These are phyloP conservation scores for Zaprionus kolodkinae DNA, from an alignment of 1,140 invertebrate genomes.

Conservation along the genomic window DNA sequence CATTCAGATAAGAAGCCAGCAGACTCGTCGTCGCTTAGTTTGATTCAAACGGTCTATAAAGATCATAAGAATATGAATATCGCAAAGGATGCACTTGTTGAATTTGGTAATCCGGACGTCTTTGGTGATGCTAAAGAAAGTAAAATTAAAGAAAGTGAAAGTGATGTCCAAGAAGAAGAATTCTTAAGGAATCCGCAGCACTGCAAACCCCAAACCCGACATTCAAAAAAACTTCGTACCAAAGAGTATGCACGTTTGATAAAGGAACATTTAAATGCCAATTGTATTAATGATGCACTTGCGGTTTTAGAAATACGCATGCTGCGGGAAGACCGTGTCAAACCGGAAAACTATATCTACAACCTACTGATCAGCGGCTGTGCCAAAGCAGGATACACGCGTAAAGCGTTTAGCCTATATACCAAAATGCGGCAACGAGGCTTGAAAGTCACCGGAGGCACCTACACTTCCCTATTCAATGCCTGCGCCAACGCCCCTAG, in stretches of 20 bases:
- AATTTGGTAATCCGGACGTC: constrained; percentile 50
- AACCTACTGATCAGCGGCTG: constrained; percentile 92
- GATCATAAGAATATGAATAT: not conserved
- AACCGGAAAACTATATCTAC: constrained; percentile 91
- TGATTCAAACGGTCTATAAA: not conserved
- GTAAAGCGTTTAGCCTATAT: constrained; percentile 93
- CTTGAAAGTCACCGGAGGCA: constrained; percentile 88
- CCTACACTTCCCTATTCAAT: constrained; percentile 94
- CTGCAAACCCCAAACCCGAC: constrained; percentile 8
- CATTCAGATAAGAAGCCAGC: not conserved
- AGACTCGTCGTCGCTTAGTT: not conserved
- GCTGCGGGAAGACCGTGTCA: constrained; percentile 90
- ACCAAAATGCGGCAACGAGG: constrained; percentile 92
- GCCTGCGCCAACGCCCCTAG: constrained; percentile 93
- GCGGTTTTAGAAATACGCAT: constrained; percentile 90
- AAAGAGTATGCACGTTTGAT: constrained; percentile 89
- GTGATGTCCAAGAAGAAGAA: constrained; percentile 86
- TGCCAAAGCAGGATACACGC: constrained; percentile 91
- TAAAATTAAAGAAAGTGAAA: constrained; percentile 40
- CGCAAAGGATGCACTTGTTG: not conserved
- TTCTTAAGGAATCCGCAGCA: constrained; percentile 84
- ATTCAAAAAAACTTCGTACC: constrained; percentile 85
- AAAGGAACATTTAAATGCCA: constrained; percentile 87
- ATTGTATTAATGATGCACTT: constrained; percentile 89
- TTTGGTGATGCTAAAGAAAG: constrained; percentile 46